These are phyloP conservation scores for Rhodinocichla rosea DNA, from an alignment of 2,113 vertebrate genomes.

Conservation along the genomic window DNA sequence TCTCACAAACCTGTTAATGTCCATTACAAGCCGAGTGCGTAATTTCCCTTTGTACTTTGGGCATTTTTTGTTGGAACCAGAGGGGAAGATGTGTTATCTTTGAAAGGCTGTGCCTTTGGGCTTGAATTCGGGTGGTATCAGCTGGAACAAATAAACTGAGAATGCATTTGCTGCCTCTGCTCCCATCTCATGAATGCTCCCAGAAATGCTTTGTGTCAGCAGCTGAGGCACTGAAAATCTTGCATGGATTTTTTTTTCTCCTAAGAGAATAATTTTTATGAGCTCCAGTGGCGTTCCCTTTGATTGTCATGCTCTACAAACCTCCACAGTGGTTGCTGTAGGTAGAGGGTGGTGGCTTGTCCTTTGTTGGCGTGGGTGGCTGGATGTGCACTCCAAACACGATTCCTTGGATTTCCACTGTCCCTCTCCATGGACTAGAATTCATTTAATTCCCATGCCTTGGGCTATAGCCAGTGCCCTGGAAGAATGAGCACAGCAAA, in stretches of 20 bases:
- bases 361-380: fast-evolving
- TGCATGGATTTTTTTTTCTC: slow-evolving; percentile 24
- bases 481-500: not conserved
- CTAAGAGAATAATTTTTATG: slow-evolving; percentile 38
- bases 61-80: slow-evolving; percentile 56
- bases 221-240: slow-evolving; percentile 34
- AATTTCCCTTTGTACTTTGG: slow-evolving; percentile 80
- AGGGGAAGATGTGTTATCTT: slow-evolving; percentile 71
- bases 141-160: slow-evolving; percentile 85
- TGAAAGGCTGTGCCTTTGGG: slow-evolving; percentile 75
- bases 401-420: not conserved
- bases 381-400: not conserved
- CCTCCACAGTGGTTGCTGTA: not conserved
- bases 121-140: slow-evolving; percentile 81
- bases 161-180: slow-evolving; percentile 71
- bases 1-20: slow-evolving; percentile 19
- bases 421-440: not conserved
- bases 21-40: slow-evolving; percentile 53
- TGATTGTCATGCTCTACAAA: not conserved
- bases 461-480: not conserved
- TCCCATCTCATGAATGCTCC: slow-evolving; percentile 68
- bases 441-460: not conserved
- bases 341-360: not conserved
- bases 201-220: slow-evolving; percentile 78
- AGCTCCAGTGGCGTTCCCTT: slow-evolving; percentile 1